A percentile compares a stretch with the other conserved stretches of the same genome.
Conservation (phyloP, 2,888 invertebrate species). For the Lepeophtheirus nordmannii region DNA sequence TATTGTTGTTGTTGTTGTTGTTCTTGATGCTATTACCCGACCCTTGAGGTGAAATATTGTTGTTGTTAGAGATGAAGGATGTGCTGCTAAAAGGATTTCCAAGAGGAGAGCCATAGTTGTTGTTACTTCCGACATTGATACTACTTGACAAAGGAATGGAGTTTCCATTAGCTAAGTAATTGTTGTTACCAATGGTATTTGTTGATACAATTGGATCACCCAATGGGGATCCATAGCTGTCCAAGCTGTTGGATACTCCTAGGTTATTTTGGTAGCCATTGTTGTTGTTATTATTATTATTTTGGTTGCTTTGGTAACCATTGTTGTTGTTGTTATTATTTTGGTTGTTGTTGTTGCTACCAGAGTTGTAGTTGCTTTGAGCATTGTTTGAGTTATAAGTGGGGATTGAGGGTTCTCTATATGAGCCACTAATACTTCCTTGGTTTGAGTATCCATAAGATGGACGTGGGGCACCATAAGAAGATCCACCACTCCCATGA, state of each 20-base stretch:
- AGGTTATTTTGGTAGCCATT: neutral
- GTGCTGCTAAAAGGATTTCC: neutral
- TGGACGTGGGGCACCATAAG: slow-evolving; percentile 19
- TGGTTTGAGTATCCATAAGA: neutral
- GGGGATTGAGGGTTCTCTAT: neutral
- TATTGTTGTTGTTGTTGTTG: slow-evolving; percentile 9
- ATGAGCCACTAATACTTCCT: neutral
- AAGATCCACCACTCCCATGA: neutral
- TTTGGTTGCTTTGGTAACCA: neutral
- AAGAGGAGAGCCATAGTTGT: slow-evolving; percentile 17
- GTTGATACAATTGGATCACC: neutral
- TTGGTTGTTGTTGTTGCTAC: neutral
- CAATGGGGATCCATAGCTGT: slow-evolving; percentile 9
- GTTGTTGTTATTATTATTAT: neutral
- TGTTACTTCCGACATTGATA: neutral
- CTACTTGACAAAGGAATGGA: neutral
- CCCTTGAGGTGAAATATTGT: neutral
- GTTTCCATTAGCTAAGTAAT: neutral
- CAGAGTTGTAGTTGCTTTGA: slow-evolving; percentile 9
- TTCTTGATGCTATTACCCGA: neutral
- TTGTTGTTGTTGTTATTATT: neutral
- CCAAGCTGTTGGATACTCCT: neutral
- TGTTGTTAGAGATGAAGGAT: neutral
- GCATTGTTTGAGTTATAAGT: neutral
- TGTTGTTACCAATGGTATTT: neutral